Conservation (phyloP, 64 coral and sea anemone species). For the Stylophora pistillata region DNA sequence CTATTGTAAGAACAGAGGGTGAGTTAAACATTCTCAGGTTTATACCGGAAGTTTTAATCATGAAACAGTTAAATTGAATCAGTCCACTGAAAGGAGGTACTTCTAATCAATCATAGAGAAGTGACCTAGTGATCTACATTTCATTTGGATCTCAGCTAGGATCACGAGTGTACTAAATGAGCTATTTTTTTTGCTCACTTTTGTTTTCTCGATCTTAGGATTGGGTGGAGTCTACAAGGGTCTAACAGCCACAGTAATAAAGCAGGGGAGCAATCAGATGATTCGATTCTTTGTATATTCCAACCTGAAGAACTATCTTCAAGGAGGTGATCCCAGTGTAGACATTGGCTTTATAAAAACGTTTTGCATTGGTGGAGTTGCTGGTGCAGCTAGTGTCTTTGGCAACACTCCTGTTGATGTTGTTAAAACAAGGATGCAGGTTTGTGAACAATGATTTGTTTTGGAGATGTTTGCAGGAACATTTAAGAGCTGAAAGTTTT, state of each 20-base stretch:
- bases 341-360: conserved; percentile 91
- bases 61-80: too few species aligned
- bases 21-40: neutral
- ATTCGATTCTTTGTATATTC: conserved; percentile 98
- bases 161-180: too few species aligned
- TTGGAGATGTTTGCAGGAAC: too few species aligned
- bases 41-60: neutral
- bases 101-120: too few species aligned
- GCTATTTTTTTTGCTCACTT: too few species aligned
- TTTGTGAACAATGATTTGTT: neutral
- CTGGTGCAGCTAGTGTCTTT: conserved; percentile 98
- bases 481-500: too few species aligned
- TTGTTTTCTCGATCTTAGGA: conserved; percentile 40
- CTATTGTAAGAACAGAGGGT: conserved; percentile 92
- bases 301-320: conserved; percentile 89
- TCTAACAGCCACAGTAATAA: conserved; percentile 87
- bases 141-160: too few species aligned
- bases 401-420: conserved; percentile 98
- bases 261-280: conserved; percentile 99
- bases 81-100: too few species aligned
- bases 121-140: too few species aligned
- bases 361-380: conserved; percentile 93
- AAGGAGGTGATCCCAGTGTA: conserved; percentile 78
- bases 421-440: conserved; percentile 99
- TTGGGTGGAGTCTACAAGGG: conserved; percentile 89